A percentile compares a stretch with the other conserved stretches of the same genome.
These are phyloP conservation scores for Stramonita haemastoma DNA, from an alignment of 2,888 invertebrate genomes.

Conservation along the genomic window DNA sequence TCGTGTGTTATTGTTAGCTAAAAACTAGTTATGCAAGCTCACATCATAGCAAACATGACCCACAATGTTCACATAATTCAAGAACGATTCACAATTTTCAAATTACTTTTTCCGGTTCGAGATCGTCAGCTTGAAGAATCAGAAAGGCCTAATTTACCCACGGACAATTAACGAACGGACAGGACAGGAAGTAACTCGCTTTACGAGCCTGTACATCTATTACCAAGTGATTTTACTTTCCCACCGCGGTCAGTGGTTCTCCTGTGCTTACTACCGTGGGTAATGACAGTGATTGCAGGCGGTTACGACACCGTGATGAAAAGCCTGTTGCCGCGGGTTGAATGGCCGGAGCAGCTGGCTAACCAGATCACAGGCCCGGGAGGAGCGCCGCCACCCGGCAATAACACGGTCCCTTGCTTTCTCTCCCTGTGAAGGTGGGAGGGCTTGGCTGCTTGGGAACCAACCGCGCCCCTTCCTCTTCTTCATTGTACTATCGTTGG, in stretches of 20 bases:
- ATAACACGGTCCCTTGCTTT: background rate
- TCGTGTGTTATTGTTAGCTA: too few relatives aligned
- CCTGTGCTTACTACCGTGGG: background rate
- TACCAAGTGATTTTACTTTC: background rate
- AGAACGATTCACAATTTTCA: too few relatives aligned
- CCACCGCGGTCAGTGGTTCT: background rate
- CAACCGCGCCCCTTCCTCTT: too few relatives aligned
- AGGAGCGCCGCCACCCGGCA: background rate
- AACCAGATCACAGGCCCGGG: background rate
- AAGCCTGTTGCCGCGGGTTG: background rate
- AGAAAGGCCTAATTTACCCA: background rate
- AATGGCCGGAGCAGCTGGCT: background rate
- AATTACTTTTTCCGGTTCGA: too few relatives aligned
- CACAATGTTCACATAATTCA: too few relatives aligned
- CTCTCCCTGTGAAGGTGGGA: too few relatives aligned
- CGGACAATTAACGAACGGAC: background rate
- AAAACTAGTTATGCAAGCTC: too few relatives aligned
- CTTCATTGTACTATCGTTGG: too few relatives aligned
- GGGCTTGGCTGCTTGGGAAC: too few relatives aligned
- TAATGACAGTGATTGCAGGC: background rate
- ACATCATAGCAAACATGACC: too few relatives aligned
- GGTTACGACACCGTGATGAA: slow-evolving; percentile 3
- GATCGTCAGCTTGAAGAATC: too few relatives aligned
- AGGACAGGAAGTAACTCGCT: background rate
- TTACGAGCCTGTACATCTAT: background rate